These are phyloP conservation scores for Epistrophella euchroma DNA, from an alignment of 2,888 invertebrate species.

Conservation along the genomic window DNA sequence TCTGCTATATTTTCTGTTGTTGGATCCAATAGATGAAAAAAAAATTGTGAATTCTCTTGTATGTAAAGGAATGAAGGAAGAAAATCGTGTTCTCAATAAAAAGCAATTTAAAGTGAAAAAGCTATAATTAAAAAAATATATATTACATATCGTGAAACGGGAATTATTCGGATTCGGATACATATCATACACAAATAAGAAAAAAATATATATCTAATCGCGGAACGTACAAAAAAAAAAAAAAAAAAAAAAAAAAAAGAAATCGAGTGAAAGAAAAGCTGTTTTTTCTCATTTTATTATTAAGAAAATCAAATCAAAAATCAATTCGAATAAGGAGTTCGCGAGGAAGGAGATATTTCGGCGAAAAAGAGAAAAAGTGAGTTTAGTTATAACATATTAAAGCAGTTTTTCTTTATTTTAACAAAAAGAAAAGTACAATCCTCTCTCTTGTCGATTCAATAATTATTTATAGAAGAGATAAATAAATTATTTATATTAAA, in stretches of 20 bases:
- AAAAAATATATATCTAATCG: conserved; percentile 65
- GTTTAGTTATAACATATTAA: conserved; percentile 32
- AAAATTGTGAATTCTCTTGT: conserved; percentile 41
- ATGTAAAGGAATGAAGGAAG: conserved; percentile 50
- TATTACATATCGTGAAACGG: conserved; percentile 71
- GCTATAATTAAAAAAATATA: conserved; percentile 45
- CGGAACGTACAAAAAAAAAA: conserved; percentile 60
- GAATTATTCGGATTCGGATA: conserved; percentile 67
- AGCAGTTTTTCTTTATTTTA: conserved; percentile 1
- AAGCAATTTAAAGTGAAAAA: conserved; percentile 63
- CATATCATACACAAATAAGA: conserved; percentile 66
- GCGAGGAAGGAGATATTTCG: conserved; percentile 30
- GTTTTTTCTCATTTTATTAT: conserved; percentile 36
- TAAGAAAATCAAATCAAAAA: conserved; percentile 43
- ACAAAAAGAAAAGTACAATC: conserved; percentile 13
- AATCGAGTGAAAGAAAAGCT: conserved; percentile 60
- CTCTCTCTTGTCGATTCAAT: conserved; percentile 26
- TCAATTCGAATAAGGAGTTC: conserved; percentile 47
- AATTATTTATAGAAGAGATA: conserved; percentile 56
- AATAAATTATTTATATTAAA: conserved; percentile 36
- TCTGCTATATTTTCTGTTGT: conserved; percentile 61
- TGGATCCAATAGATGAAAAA: conserved; percentile 54
- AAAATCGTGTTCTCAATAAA: conserved; percentile 59
- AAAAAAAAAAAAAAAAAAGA: conserved; percentile 46
- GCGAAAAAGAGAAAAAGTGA: conserved; percentile 45